Conservation (phyloP, 2,888 invertebrate genomes). For the Ophion obscuratus region DNA sequence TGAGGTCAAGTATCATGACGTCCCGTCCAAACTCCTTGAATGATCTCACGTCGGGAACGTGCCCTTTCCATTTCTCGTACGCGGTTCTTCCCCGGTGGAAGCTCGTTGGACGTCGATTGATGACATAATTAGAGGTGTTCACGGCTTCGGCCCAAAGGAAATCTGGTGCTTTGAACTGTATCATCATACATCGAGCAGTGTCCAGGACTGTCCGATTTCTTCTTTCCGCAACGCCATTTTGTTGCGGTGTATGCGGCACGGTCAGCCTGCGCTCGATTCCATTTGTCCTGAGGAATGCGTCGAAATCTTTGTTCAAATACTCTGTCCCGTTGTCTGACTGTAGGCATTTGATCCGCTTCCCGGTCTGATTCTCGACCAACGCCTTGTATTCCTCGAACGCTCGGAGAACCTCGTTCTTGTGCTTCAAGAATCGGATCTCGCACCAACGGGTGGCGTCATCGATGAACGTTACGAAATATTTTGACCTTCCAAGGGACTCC, state of each 20-base stretch:
- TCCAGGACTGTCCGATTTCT: neutral
- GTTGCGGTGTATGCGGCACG: neutral
- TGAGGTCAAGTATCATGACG: neutral
- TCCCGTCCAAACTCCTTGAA: neutral
- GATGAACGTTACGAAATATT: conserved; percentile 6
- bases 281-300: neutral
- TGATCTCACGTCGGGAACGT: neutral
- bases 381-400: neutral
- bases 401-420: conserved; percentile 2
- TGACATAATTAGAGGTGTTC: neutral
- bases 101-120: conserved; percentile 1
- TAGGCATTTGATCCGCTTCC: conserved; percentile 1
- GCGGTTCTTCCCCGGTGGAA: neutral
- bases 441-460: neutral
- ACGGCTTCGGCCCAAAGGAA: conserved; percentile 11
- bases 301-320: neutral
- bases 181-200: neutral
- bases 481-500: neutral
- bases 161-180: neutral
- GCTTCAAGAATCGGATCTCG: neutral
- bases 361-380: neutral
- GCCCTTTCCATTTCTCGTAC: neutral
- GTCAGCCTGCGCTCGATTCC: neutral
- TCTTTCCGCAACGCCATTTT: conserved; percentile 10
- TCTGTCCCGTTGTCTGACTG: neutral